Conservation (phyloP, 2,888 invertebrate species). For the Zelleria hepariella region DNA sequence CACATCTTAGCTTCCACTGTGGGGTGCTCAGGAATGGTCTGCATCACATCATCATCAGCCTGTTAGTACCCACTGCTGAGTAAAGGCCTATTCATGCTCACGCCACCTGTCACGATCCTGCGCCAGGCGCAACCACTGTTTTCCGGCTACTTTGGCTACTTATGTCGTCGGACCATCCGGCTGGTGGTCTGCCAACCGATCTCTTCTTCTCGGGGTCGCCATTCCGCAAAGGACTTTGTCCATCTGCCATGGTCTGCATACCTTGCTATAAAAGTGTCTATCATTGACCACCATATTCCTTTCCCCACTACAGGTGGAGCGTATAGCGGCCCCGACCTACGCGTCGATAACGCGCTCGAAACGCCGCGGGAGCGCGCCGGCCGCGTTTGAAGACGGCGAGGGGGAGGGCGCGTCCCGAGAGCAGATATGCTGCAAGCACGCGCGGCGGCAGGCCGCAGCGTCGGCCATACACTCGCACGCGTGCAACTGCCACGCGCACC, state of each 20-base stretch:
- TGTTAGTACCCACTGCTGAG: too few species aligned
- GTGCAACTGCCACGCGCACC: slow-evolving; percentile 26
- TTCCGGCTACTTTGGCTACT: too few species aligned
- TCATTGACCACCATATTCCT: not conserved
- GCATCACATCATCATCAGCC: not conserved
- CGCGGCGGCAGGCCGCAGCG: slow-evolving; percentile 50
- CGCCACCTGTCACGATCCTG: too few species aligned
- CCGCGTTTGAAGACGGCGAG: slow-evolving; percentile 15
- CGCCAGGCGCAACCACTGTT: too few species aligned
- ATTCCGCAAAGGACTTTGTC: too few species aligned
- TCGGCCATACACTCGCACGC: slow-evolving; percentile 20
- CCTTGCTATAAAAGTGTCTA: too few species aligned
- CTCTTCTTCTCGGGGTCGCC: too few species aligned
- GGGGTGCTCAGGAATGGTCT: not conserved
- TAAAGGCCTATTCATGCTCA: too few species aligned
- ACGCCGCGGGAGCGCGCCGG: slow-evolving; percentile 30
- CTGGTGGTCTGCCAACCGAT: too few species aligned
- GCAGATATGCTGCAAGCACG: slow-evolving; percentile 41
- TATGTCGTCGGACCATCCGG: too few species aligned
- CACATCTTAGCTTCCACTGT: too few species aligned
- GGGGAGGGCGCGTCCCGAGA: not conserved
- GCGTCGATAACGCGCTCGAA: slow-evolving; percentile 70
- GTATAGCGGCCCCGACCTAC: slow-evolving; percentile 77
- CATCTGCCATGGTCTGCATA: not conserved
- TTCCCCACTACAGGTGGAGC: slow-evolving; percentile 66